These are phyloP conservation scores for Chrysotoxum bicinctum DNA, from an alignment of 2,888 invertebrate species.

Conservation along the genomic window DNA sequence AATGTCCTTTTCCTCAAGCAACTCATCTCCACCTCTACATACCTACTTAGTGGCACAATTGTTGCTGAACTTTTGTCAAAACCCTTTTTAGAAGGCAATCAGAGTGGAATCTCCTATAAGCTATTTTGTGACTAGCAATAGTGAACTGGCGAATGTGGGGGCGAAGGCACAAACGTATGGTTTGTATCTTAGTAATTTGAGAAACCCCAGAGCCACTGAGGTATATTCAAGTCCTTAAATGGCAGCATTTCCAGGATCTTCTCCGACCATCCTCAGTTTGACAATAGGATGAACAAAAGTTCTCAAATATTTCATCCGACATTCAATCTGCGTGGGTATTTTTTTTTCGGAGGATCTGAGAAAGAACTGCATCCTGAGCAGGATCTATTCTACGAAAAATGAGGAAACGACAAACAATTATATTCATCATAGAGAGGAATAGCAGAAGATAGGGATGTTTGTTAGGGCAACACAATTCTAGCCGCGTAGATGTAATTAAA, in stretches of 20 bases:
- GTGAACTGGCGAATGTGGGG: background rate
- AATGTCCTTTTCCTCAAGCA: conserved; percentile 13
- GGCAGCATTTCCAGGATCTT: conserved; percentile 35
- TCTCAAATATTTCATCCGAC: background rate
- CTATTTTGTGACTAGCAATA: conserved; percentile 38
- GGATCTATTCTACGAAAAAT: background rate
- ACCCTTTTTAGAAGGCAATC: background rate
- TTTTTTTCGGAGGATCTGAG: background rate
- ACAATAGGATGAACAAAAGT: background rate
- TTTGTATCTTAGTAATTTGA: background rate
- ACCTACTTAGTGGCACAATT: conserved; percentile 22
- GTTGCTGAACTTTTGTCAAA: conserved; percentile 23
- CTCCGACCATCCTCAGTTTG: background rate
- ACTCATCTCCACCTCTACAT: conserved; percentile 10
- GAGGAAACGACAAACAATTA: conserved; percentile 9
- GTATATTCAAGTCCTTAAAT: conserved; percentile 21
- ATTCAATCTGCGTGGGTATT: background rate
- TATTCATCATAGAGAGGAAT: background rate
- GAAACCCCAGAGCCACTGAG: background rate
- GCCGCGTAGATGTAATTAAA: background rate
- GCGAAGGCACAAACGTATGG: background rate
- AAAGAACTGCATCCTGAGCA: conserved; percentile 17
- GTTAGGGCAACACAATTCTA: background rate
- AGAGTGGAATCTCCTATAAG: conserved; percentile 23
- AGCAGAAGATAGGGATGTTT: background rate